Conservation (phyloP, 2,113 vertebrate species). For the Columbina picui region DNA sequence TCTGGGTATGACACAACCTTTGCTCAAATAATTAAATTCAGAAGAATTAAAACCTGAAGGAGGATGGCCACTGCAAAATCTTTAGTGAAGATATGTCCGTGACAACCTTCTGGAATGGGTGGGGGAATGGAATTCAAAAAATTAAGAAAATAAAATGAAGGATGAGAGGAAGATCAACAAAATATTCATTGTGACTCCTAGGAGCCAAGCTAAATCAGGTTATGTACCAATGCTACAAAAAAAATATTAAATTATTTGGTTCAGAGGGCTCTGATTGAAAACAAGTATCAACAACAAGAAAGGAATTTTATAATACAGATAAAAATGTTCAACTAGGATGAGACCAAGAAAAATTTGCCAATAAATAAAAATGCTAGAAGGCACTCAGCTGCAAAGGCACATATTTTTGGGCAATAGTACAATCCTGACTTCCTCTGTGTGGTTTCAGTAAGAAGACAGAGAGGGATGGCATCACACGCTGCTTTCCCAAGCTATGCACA, state of each 20-base stretch:
- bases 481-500: neutral
- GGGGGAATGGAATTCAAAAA: neutral
- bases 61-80: neutral
- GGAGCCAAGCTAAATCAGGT: neutral
- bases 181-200: neutral
- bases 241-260: neutral
- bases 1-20: neutral
- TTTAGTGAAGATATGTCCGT: neutral
- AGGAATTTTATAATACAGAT: neutral
- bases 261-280: neutral
- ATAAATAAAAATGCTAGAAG: constrained; percentile 13
- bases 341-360: neutral
- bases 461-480: neutral
- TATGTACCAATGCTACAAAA: neutral
- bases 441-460: neutral
- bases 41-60: neutral
- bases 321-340: neutral
- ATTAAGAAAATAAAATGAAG: neutral
- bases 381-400: constrained; percentile 4
- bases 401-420: neutral
- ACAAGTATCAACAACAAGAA: neutral
- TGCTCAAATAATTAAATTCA: neutral
- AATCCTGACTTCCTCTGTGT: neutral
- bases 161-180: neutral
- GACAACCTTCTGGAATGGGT: neutral